Evolutionary conservation across 2,113 vertebrate species (phyloP), one percentile per base, ranked within the genome.

Genomic region (Uria lomvia): DNA sequence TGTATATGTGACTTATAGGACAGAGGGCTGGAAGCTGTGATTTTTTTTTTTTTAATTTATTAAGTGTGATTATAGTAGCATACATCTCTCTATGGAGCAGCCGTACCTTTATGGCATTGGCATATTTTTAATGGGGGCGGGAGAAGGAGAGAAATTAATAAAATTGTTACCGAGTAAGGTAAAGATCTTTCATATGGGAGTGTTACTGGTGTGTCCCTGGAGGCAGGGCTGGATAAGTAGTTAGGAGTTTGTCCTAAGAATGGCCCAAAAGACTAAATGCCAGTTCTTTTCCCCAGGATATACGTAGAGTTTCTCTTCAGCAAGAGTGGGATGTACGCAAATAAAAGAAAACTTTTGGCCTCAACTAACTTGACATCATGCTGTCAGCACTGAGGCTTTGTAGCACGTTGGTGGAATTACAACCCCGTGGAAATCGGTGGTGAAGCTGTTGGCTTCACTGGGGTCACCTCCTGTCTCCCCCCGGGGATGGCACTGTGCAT

Each of bases 371-470:
- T 75, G 4, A 5, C 7, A 0, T 22, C 6, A 8, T 5, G 11
- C 58, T 92, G 43, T 8, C 62, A 24, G 26, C 10, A 4, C 17
- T 8, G 21, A 58, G 42, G 50, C 30, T 92, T 70, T 90, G 77
- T 50, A 87, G 77, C 13, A 5, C 0, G 0, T 19, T 7, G 42
- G n/a, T 26, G 59, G 68, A 53, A 26, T 23, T 65, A 12, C 59
- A 83, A 0, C 17, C 29, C 68, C 0, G 1, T 40, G 50, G 42
- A 80, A 74, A 15, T 6, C 2, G 0, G 3, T 24, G 12, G 27
- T 27, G 21, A 83, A 87, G 36, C 32, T 42, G 19, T 30, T 18
- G 3, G 12, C 38, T 68, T 34, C 42, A 5, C 20, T 4, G 9
- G 20, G 42, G 52, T 56, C 13, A 4, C 13, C 68, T 72, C 38